Evolutionary conservation across 2,113 vertebrate species (phyloP).

Genomic region (Porphyrio hochstetteri): DNA sequence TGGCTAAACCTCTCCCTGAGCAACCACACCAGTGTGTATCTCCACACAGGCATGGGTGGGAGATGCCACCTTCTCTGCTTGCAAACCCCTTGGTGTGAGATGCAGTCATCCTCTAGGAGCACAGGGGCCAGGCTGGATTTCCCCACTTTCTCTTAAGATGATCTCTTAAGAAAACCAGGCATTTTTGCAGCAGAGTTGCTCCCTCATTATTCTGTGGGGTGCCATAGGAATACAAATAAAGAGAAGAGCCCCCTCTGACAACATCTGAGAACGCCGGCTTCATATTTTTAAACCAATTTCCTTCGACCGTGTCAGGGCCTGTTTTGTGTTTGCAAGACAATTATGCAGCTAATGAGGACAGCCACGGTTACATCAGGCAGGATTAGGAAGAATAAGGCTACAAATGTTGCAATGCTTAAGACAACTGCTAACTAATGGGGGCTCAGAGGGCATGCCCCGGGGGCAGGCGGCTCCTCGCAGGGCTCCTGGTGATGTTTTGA

Average conservation of each 20-base stretch:
- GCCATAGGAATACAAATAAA: slow-evolving; percentile 13
- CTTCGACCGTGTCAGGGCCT: slow-evolving; percentile 51
- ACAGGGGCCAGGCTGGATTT: neutral
- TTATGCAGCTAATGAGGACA: slow-evolving; percentile 69
- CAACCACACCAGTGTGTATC: neutral
- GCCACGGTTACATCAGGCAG: slow-evolving; percentile 44
- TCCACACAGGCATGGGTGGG: neutral
- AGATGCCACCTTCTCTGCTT: neutral
- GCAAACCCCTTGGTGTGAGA: neutral
- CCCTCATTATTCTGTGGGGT: neutral
- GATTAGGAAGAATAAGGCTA: slow-evolving; percentile 54
- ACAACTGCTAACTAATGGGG: slow-evolving; percentile 37
- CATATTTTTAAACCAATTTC: slow-evolving; percentile 66
- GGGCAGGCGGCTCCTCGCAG: neutral
- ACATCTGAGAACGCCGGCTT: slow-evolving; percentile 17
- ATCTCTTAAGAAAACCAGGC: neutral
- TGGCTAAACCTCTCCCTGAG: neutral
- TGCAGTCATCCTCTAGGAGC: neutral
- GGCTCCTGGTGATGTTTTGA: neutral
- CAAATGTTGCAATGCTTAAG: slow-evolving; percentile 36
- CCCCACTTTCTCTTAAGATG: neutral
- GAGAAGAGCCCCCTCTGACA: neutral
- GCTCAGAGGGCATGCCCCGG: neutral
- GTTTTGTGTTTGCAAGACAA: slow-evolving; percentile 69
- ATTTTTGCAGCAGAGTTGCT: neutral